Evolutionary conservation across 2,797 vertebrate species (phyloP).

Genomic region (Hydrocynus forskahlii): DNA sequence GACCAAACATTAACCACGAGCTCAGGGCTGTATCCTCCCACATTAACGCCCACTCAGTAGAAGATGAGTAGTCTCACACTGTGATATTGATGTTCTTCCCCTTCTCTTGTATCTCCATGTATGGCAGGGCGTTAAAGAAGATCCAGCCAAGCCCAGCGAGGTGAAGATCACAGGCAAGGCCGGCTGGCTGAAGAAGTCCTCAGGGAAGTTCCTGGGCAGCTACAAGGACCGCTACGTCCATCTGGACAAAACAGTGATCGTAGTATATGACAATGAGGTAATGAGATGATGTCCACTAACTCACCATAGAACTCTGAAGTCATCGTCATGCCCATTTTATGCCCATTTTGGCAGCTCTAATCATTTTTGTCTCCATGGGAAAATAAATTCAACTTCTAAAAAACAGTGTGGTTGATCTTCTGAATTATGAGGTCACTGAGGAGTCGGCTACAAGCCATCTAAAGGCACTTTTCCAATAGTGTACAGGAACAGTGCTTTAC

Average conservation of each 20-base stretch:
- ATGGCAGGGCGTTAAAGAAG: conserved; percentile 79
- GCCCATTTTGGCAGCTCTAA: too few species aligned
- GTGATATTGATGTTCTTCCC: conserved; percentile 59
- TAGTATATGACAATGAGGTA: conserved; percentile 92
- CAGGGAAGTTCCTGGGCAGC: conserved; percentile 81
- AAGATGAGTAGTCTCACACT: conserved; percentile 12
- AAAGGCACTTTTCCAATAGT: too few species aligned
- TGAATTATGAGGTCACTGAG: too few species aligned
- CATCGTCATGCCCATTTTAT: too few species aligned
- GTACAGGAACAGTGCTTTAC: too few species aligned
- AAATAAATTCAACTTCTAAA: too few species aligned
- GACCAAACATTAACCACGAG: conserved; percentile 27
- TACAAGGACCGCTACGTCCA: conserved; percentile 93
- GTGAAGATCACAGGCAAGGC: conserved; percentile 78
- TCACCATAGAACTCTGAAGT: not conserved
- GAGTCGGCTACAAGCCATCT: too few species aligned
- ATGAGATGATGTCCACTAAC: not conserved
- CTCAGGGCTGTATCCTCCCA: conserved; percentile 37
- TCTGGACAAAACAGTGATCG: conserved; percentile 84
- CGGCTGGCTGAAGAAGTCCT: conserved; percentile 94
- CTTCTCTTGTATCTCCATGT: conserved; percentile 36
- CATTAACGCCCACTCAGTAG: conserved; percentile 36
- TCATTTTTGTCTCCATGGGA: too few species aligned
- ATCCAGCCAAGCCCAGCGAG: conserved; percentile 73
- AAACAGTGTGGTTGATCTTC: too few species aligned